Evolutionary conservation across 2,797 vertebrate species (phyloP).

Genomic region (Spea hammondii): DNA sequence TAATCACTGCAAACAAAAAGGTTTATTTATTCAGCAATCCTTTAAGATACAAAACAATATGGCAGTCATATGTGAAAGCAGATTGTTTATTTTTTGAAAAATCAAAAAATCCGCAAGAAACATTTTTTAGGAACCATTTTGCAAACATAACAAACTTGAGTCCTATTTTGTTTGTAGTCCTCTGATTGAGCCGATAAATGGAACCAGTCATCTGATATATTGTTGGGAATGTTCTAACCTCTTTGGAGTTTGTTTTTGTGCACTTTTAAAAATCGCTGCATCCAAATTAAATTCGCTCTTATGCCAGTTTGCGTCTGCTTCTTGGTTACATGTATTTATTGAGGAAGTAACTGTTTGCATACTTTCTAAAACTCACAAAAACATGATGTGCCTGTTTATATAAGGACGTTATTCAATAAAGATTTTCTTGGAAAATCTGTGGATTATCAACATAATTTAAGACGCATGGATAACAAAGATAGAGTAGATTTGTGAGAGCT

Average conservation of each 20-base stretch:
- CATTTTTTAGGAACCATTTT: not conserved
- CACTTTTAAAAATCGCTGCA: not conserved
- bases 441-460: too few relatives aligned
- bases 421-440: too few relatives aligned
- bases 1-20: not conserved
- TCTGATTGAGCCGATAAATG: not conserved
- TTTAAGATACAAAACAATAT: not conserved
- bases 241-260: slow-evolving; percentile 3
- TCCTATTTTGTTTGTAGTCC: slow-evolving; percentile 3
- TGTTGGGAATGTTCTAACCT: not conserved
- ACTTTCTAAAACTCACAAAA: too few relatives aligned
- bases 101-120: slow-evolving; percentile 2
- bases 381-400: too few relatives aligned
- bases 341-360: not conserved
- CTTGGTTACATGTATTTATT: not conserved
- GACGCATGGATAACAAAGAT: too few relatives aligned
- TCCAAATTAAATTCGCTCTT: not conserved
- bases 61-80: slow-evolving; percentile 24
- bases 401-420: too few relatives aligned
- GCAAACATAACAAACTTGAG: slow-evolving; percentile 20
- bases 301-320: not conserved
- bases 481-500: too few relatives aligned
- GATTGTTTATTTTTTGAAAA: slow-evolving; percentile 29
- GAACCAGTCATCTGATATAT: slow-evolving; percentile 1
- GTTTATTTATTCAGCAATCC: slow-evolving; percentile 8